Evolutionary conservation across 2,888 invertebrate species (phyloP), one percentile per base, ranked within the genome.

Genomic region (Petrophora chlorosata): DNA sequence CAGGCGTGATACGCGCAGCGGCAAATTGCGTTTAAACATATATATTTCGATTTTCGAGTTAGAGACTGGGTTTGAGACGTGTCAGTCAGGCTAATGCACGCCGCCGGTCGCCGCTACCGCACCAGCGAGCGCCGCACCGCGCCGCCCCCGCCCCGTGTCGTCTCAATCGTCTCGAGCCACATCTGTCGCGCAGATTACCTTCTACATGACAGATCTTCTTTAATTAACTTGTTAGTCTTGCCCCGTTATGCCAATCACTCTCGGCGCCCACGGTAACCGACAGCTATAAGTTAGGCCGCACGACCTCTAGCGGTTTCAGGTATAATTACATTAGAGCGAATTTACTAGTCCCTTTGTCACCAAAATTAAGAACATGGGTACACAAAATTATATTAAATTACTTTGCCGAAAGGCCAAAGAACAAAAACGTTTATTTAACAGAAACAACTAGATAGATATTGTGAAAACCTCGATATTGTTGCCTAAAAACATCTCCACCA

Each of bases 221-320:
- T 80, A 80, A 83, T 82, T 81, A 81, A 80, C 75, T 78, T 76
- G 75, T 77, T 73, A 75, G 65, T 64, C 65, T 67, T 58, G 58
- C 59, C 49, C 33, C 48, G 50, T 45, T 30, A 34, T 46, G 53
- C 47, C 59, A 59, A 58, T 65, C 55, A 51, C 46, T 48, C 34
- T 44, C 33, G 39, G 13, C 29, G 26, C 30, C 47, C 44, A 38
- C 26, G 28, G 23, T 32, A 34, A 40, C 49, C 47, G 35, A 46
- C 42, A 50, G 52, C 46, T 52, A 56, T 42, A 53, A 56, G 59
- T 56, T 53, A 53, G 46, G 47, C 53, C 42, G 40, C 50, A 46
- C 52, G 54, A 51, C 54, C 56, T 55, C 52, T 50, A 46, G 59
- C 40, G 56, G 59, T 52, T 54, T 50, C 45, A 34, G 47, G 46